A percentile compares a stretch with the other conserved stretches of the same genome.
Conservation (phyloP, 2,797 vertebrate species). For the Gouania willdenowi region DNA sequence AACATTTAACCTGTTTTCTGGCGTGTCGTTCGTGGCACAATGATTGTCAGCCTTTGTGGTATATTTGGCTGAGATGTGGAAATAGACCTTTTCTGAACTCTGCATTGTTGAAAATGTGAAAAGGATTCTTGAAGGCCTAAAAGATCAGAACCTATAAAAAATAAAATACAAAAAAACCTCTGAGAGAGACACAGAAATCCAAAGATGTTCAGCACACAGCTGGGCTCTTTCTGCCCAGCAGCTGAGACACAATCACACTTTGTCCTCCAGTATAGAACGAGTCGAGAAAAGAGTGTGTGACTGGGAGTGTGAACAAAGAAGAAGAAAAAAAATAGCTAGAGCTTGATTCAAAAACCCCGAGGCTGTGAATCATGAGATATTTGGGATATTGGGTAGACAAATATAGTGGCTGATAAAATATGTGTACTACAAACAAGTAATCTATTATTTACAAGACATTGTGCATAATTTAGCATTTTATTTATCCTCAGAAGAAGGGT, state of each 20-base stretch:
- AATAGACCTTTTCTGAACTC: too few species aligned
- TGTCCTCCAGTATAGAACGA: conserved; percentile 15
- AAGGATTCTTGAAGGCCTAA: background rate
- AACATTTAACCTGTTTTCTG: conserved; percentile 5
- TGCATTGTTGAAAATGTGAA: too few species aligned
- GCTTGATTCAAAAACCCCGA: conserved; percentile 12
- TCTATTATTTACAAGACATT: conserved; percentile 27
- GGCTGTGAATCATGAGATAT: conserved; percentile 8
- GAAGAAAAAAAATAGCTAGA: conserved; percentile 21
- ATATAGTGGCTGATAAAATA: conserved; percentile 22
- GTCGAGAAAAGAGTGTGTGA: conserved; percentile 10
- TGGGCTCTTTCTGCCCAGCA: conserved; percentile 31
- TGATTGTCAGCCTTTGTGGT: background rate
- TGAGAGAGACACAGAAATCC: too few species aligned
- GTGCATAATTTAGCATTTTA: conserved; percentile 31
- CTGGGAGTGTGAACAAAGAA: conserved; percentile 18
- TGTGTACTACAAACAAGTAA: conserved; percentile 20
- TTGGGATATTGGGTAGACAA: conserved; percentile 26
- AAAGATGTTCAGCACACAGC: conserved; percentile 33
- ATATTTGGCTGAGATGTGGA: too few species aligned
- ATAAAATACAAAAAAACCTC: too few species aligned
- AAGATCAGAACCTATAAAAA: too few species aligned
- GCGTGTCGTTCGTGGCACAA: background rate
- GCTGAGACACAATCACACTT: conserved; percentile 18
- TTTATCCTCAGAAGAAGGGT: too few species aligned